phyloP scores from a whole-genome alignment of 2,888 invertebrate genomes.

The Cryptocephalus primarius region DNA sequence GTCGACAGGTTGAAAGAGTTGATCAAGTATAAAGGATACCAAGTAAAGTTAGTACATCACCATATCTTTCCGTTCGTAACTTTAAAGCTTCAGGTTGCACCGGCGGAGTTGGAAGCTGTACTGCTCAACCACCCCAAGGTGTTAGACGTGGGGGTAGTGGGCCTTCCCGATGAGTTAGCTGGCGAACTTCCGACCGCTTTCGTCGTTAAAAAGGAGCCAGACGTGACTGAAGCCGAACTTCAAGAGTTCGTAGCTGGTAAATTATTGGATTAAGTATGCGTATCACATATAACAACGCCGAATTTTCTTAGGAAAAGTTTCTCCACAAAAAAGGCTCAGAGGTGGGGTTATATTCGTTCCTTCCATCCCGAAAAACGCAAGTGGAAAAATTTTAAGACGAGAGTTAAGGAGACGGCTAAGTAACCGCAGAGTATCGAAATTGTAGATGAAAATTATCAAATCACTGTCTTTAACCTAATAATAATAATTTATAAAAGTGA shows the following conservation, averaged over 20 bases:
- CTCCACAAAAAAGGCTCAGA: constrained; percentile 60
- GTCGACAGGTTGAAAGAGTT: constrained; percentile 81
- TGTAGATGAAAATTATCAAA: constrained; percentile 18
- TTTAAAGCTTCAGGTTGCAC: constrained; percentile 41
- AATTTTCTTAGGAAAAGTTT: constrained; percentile 22
- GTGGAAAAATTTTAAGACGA: constrained; percentile 42
- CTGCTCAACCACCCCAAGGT: constrained; percentile 60
- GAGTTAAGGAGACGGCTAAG: constrained; percentile 22
- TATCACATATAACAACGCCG: not conserved
- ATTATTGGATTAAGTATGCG: not conserved
- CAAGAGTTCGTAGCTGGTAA: constrained; percentile 38
- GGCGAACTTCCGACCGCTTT: constrained; percentile 72
- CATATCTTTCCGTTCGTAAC: not conserved
- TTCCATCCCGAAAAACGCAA: constrained; percentile 40
- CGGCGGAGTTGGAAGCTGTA: constrained; percentile 76
- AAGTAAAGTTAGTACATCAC: constrained; percentile 39
- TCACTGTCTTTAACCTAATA: no score
- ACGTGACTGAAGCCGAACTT: constrained; percentile 37
- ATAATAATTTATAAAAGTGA: no score
- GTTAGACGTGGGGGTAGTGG: constrained; percentile 72
- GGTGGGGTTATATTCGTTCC: constrained; percentile 48
- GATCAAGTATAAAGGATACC: constrained; percentile 81
- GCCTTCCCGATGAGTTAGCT: constrained; percentile 56
- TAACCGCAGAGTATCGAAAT: constrained; percentile 14
- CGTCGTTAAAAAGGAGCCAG: constrained; percentile 50